These are phyloP conservation scores for Xanthia icteritia DNA, from an alignment of 2,888 invertebrate species.

Conservation along the genomic window DNA sequence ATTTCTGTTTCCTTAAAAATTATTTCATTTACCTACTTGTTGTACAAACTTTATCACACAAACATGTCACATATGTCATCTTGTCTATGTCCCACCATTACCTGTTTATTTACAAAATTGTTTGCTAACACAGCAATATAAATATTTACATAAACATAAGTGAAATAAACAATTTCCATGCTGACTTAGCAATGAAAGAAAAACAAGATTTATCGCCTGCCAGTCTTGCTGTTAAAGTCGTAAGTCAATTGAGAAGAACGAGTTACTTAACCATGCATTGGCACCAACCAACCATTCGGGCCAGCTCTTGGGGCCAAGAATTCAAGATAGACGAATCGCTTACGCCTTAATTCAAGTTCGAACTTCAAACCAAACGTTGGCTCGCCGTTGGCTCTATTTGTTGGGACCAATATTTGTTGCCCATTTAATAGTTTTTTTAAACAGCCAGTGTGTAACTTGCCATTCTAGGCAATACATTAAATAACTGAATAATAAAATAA, in stretches of 20 bases:
- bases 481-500: conserved; percentile 13
- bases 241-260: conserved; percentile 46
- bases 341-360: background rate
- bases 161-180: conserved; percentile 47
- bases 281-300: background rate
- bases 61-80: conserved; percentile 11
- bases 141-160: conserved; percentile 42
- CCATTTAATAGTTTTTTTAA: background rate
- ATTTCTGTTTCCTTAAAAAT: background rate
- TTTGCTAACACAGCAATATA: conserved; percentile 41
- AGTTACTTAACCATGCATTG: conserved; percentile 34
- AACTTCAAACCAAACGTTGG: background rate
- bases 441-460: background rate
- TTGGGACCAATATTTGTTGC: background rate
- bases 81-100: background rate
- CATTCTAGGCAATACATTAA: background rate
- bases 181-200: conserved; percentile 48
- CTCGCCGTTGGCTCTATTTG: background rate
- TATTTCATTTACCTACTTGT: background rate
- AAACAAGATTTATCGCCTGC: conserved; percentile 56
- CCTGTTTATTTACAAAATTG: conserved; percentile 21
- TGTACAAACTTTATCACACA: background rate
- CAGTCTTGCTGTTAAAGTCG: conserved; percentile 28
- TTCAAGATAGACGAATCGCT: background rate
- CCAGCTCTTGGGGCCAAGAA: background rate